phyloP scores from a whole-genome alignment of 2,113 vertebrate species.

The Lanius ludovicianus region DNA sequence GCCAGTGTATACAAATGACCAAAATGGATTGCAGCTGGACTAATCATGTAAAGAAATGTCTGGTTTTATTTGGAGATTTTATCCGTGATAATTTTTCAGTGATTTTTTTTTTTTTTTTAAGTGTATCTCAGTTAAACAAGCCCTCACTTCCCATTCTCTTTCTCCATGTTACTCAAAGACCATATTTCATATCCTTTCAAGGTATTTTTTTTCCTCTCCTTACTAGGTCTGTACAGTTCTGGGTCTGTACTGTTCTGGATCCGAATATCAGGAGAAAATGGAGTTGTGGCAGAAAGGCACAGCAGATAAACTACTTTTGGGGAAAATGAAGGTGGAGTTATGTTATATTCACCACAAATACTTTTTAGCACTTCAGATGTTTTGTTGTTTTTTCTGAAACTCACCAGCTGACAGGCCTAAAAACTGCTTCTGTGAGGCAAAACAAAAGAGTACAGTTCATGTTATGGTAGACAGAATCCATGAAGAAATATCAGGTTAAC shows the following conservation, averaged over 20 bases:
- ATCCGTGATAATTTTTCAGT: neutral
- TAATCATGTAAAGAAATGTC: neutral
- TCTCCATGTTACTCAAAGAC: neutral
- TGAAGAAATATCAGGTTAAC: neutral
- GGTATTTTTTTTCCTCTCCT: neutral
- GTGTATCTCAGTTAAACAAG: neutral
- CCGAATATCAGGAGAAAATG: neutral
- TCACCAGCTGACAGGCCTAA: neutral
- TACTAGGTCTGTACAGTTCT: neutral
- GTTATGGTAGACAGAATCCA: neutral
- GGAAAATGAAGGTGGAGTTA: neutral
- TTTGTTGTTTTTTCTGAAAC: neutral
- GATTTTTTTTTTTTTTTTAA: neutral
- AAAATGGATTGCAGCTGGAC: neutral
- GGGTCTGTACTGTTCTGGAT: neutral
- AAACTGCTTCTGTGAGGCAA: neutral
- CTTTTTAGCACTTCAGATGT: neutral
- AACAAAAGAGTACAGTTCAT: neutral
- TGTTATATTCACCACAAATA: neutral
- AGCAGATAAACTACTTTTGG: neutral
- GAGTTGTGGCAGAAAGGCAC: neutral
- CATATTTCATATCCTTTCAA: neutral
- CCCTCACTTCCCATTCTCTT: neutral
- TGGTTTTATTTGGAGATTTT: neutral
- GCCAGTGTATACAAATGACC: neutral